Base-by-base conservation (phyloP, 1,140 invertebrate species). In the Sesamia nonagrioides region DNA sequence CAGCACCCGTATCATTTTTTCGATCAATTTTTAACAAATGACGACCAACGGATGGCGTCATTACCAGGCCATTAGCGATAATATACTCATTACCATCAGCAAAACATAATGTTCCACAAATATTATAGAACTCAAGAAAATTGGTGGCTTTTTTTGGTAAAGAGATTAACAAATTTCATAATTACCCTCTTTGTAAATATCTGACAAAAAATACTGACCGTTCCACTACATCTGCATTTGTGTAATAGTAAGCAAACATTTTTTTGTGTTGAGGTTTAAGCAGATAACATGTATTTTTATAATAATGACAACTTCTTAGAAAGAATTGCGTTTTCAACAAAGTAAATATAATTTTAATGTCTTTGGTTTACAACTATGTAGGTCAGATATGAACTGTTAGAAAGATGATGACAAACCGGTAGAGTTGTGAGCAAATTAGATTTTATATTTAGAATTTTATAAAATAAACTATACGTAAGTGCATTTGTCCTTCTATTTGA, bases 21-120 rank as follows among this genome's bases (percentile, higher is more conserved):
- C 4, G 60, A 4, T 6, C 33, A 9, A 17, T 66, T 42, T 42
- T 21, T 9, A 37, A 1, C 1, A n/a, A 11, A 42, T 21, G 17
- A 42, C 6, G 37, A 18, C 42, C 37, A 37, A 66, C 21, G 61
- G 61, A 61, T 18, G 13, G 45, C 61, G 37, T 42, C 61, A 66
- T 66, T 66, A 66, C 17, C 35, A 11, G 4, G 61, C 40, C 60
- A 66, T 66, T 42, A 66, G 9, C 2, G 37, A 66, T 66, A 66
- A 66, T 42, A 21, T 17, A 27, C 61, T 66, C 61, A 42, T 66
- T 66, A 66, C 17, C 21, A 42, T 18, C n/a, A 21, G 37, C 37
- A 66, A 66, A 66, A 66, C 37, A 66, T 66, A 18, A 42, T 11
- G 37, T 17, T 42, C 2, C 1, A 27, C 27, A 17, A 42, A 8